Evolutionary conservation across 1,140 invertebrate species (phyloP).

Genomic region (Platyscapa corneri): DNA sequence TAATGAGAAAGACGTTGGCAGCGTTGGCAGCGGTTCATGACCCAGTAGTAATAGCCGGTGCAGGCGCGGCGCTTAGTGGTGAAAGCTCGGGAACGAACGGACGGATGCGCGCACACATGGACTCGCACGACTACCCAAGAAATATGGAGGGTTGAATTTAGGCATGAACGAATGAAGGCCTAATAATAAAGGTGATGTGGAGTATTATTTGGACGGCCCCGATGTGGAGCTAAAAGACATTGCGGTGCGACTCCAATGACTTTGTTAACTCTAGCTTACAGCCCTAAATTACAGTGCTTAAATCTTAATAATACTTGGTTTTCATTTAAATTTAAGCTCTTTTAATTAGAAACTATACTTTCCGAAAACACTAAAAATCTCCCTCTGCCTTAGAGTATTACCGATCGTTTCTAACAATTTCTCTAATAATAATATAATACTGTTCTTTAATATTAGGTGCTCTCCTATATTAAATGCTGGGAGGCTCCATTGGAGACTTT

Average conservation of each 20-base stretch:
- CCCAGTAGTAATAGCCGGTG: slow-evolving; percentile 33
- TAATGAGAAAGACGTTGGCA: slow-evolving; percentile 54
- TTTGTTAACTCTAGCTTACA: not conserved
- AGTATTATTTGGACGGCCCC: slow-evolving; percentile 6
- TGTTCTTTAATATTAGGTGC: too few species aligned
- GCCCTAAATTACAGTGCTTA: not conserved
- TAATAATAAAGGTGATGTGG: not conserved
- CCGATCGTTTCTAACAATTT: too few species aligned
- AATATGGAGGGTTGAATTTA: not conserved
- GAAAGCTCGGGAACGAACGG: slow-evolving; percentile 18
- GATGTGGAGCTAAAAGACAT: not conserved
- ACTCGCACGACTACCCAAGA: not conserved
- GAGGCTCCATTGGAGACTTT: too few species aligned
- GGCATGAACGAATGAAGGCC: not conserved
- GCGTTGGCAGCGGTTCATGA: slow-evolving; percentile 42
- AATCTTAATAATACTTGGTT: not conserved
- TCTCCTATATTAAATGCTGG: too few species aligned
- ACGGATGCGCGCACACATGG: not conserved
- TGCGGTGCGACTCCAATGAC: not conserved
- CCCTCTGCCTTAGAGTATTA: too few species aligned
- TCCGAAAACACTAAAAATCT: too few species aligned
- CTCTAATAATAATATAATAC: too few species aligned
- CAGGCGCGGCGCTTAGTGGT: slow-evolving; percentile 8
- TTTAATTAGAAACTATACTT: not conserved
- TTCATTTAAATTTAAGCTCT: not conserved